Percentiles rank a stretch among this genome's conserved stretches.
Conservation (phyloP, 2,113 vertebrate genomes). For the Hydrochoerus hydrochaeris region DNA sequence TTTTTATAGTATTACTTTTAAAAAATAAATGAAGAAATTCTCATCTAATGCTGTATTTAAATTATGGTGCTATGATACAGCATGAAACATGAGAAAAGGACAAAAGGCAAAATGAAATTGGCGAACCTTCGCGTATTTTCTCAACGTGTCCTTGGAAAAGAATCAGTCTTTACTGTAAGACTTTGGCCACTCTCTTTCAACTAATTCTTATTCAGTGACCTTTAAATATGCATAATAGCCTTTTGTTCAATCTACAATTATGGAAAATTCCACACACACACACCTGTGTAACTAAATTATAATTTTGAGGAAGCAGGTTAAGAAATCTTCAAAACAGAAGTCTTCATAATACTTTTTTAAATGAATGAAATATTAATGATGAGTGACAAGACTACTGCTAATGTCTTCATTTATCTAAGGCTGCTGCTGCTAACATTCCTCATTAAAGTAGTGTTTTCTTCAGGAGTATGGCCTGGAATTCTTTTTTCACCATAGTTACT, state of each 20-base stretch:
- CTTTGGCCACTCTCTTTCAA: neutral
- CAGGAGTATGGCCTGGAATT: neutral
- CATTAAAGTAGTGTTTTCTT: neutral
- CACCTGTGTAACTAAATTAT: neutral
- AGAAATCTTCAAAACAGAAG: neutral
- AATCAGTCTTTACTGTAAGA: neutral
- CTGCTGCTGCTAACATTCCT: neutral
- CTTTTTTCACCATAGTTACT: neutral
- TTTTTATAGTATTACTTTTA: slow-evolving; percentile 59
- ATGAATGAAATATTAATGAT: neutral
- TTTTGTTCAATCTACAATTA: neutral
- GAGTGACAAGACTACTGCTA: neutral
- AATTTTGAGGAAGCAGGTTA: neutral
- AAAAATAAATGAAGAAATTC: slow-evolving; percentile 62
- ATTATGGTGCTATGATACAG: neutral
- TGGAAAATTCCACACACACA: neutral
- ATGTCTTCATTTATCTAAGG: neutral
- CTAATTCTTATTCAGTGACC: neutral
- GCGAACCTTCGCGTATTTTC: neutral
- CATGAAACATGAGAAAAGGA: neutral
- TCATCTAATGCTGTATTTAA: slow-evolving; percentile 59
- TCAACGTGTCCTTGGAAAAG: neutral
- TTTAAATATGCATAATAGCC: neutral
- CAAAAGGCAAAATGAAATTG: neutral
- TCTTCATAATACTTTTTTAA: neutral